Percentiles rank a stretch among this genome's conserved stretches.
Evolutionary conservation across 2,113 vertebrate genomes (phyloP).

Genomic region (Dicaeum eximium): DNA sequence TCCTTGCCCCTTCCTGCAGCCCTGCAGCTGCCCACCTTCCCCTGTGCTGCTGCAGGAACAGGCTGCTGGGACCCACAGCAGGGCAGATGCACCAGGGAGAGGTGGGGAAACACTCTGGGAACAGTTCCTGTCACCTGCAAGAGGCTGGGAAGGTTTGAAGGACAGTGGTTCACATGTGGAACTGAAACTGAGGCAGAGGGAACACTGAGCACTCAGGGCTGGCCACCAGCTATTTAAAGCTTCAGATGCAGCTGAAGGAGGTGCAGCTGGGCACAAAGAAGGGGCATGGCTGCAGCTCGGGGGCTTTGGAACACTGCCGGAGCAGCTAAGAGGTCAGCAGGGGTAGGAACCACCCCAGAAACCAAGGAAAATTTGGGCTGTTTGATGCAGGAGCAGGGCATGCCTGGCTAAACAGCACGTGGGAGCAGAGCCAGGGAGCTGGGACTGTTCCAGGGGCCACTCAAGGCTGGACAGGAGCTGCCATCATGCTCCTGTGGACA

Average conservation of each 20-base stretch:
- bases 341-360: background rate
- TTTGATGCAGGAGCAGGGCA: background rate
- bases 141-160: background rate
- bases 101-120: fast-evolving
- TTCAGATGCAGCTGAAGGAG: background rate
- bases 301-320: background rate
- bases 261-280: background rate
- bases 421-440: background rate
- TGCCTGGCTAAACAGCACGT: background rate
- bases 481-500: fast-evolving
- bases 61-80: background rate
- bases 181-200: slow-evolving; percentile 12
- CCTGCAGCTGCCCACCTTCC: fast-evolving
- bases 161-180: fast-evolving
- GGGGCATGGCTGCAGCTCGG: background rate
- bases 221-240: slow-evolving; percentile 9
- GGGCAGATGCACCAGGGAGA: background rate
- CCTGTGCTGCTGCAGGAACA: background rate
- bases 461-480: background rate
- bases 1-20: background rate
- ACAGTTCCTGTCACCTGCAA: background rate
- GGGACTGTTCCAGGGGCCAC: background rate
- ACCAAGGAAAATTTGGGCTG: background rate
- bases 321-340: background rate
- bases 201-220: background rate